phyloP scores from a whole-genome alignment of 2,797 vertebrate genomes.

The Sitta carolinensis region DNA sequence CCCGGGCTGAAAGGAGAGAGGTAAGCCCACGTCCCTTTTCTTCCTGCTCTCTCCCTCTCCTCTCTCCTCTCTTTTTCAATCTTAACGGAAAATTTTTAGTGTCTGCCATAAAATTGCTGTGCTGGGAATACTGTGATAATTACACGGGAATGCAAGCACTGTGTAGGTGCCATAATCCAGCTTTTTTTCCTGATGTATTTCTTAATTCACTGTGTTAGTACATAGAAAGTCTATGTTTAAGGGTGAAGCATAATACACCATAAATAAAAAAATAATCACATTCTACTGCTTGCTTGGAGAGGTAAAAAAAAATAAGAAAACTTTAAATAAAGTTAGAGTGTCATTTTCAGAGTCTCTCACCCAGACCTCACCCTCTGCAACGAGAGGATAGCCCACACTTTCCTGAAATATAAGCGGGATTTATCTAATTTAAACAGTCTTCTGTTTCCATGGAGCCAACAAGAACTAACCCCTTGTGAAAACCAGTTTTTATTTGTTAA shows the following conservation, averaged over 20 bases:
- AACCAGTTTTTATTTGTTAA: slow-evolving; percentile 48
- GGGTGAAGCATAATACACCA: not conserved
- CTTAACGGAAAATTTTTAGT: not conserved
- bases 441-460: slow-evolving; percentile 4
- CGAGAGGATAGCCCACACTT: not conserved
- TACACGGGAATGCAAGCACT: not conserved
- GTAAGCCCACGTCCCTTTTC: not conserved
- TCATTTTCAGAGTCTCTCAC: not conserved
- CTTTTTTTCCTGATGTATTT: not conserved
- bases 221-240: not conserved
- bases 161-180: not conserved
- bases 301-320: not conserved
- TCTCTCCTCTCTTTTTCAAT: not conserved
- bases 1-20: not conserved
- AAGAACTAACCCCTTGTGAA: not conserved
- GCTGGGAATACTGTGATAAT: not conserved
- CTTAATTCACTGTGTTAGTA: not conserved
- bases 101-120: not conserved
- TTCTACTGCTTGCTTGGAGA: not conserved
- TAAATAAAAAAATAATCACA: not conserved
- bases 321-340: not conserved
- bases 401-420: not conserved
- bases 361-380: not conserved
- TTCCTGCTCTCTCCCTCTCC: not conserved
- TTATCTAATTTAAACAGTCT: not conserved